These are phyloP conservation scores for Heterodera filipjevi DNA, from an alignment of 2,888 invertebrate genomes.

Conservation along the genomic window DNA sequence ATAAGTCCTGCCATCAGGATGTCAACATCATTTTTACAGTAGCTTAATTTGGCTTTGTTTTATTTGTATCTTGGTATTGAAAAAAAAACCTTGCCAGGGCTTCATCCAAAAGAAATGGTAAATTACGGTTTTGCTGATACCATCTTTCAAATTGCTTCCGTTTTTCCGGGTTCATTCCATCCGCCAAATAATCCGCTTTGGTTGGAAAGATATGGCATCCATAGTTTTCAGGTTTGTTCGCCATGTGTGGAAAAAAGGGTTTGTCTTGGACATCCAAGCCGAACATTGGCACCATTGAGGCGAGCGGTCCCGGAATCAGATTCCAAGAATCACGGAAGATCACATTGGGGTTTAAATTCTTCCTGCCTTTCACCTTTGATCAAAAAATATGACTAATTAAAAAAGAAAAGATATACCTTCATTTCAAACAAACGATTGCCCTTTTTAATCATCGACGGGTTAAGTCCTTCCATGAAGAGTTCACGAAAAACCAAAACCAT, in stretches of 20 bases:
- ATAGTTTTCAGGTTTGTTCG: constrained; percentile 2
- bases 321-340: constrained; percentile 18
- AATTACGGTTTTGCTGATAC: neutral
- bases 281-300: constrained; percentile 12
- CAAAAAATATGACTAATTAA: neutral
- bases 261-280: constrained; percentile 24
- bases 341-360: neutral
- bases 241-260: constrained; percentile 13
- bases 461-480: constrained; percentile 11
- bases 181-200: neutral
- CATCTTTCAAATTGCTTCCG: constrained; percentile 15
- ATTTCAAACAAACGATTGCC: neutral
- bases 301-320: constrained; percentile 7
- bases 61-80: too few relatives aligned
- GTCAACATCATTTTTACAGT: neutral
- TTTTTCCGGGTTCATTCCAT: constrained; percentile 19
- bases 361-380: constrained; percentile 4
- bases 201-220: neutral
- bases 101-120: constrained; percentile 12
- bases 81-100: neutral
- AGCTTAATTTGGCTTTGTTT: neutral
- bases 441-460: constrained; percentile 14
- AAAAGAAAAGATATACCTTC: neutral
- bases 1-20: neutral
- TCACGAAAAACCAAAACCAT: constrained; percentile 24